phyloP scores from a whole-genome alignment of 2,888 invertebrate genomes.

The Galerucella nymphaeae region DNA sequence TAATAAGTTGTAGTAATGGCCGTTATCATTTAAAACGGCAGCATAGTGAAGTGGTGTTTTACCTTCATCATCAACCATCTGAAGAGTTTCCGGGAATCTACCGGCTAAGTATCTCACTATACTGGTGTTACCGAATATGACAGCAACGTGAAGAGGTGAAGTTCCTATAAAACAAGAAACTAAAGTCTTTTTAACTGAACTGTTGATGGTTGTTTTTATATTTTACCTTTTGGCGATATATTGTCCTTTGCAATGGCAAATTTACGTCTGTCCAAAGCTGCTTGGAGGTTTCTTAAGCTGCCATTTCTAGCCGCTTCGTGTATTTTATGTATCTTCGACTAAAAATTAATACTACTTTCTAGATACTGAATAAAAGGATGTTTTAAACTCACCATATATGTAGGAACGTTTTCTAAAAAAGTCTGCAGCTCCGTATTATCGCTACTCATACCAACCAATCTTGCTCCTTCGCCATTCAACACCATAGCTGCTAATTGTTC shows the following conservation, averaged over 20 bases:
- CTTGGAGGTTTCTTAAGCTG: constrained; percentile 84
- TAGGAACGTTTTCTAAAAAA: constrained; percentile 87
- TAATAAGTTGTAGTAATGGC: constrained; percentile 87
- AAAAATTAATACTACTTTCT: neutral
- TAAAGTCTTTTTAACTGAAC: neutral
- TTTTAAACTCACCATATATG: constrained; percentile 83
- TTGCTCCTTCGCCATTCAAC: constrained; percentile 86
- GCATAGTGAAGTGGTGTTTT: constrained; percentile 92
- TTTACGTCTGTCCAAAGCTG: constrained; percentile 87
- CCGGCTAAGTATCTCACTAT: constrained; percentile 79
- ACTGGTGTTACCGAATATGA: constrained; percentile 85
- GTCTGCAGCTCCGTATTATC: constrained; percentile 84
- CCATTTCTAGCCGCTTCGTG: constrained; percentile 89
- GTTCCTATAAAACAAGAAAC: constrained; percentile 68
- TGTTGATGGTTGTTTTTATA: neutral
- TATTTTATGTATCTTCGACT: constrained; percentile 91
- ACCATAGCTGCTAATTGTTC: constrained; percentile 91
- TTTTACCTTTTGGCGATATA: constrained; percentile 73
- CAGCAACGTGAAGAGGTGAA: constrained; percentile 88
- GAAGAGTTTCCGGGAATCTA: constrained; percentile 88
- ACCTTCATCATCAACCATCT: constrained; percentile 78
- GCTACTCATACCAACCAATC: constrained; percentile 77
- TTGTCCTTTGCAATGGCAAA: constrained; percentile 90
- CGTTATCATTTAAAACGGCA: constrained; percentile 85
- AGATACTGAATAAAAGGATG: neutral